Evolutionary conservation across 1,140 invertebrate genomes (phyloP).

Genomic region (Conus betulinus): DNA sequence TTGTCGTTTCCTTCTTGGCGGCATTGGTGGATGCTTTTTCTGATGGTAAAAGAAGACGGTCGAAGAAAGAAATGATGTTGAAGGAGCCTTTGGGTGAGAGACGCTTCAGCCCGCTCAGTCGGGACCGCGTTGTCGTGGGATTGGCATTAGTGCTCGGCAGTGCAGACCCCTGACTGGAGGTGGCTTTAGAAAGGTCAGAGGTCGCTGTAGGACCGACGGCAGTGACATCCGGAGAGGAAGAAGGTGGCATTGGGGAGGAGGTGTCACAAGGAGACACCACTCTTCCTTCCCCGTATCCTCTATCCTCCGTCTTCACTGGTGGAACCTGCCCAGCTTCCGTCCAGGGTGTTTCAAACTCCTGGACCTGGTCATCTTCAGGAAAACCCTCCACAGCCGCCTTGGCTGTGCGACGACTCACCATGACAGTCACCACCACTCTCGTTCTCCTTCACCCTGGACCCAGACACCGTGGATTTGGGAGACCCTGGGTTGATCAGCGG

Average conservation of each 20-base stretch:
- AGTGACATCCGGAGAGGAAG: neutral
- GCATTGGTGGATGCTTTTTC: slow-evolving; percentile 12
- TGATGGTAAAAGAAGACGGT: slow-evolving; percentile 47
- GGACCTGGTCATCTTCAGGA: slow-evolving; percentile 8
- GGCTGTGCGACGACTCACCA: neutral
- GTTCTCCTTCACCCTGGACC: neutral
- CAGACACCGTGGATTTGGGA: neutral
- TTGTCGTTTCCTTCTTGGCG: neutral
- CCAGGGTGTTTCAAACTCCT: neutral
- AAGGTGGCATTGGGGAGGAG: neutral
- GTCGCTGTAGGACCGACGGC: neutral
- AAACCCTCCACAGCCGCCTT: slow-evolving; percentile 16
- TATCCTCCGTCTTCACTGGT: slow-evolving; percentile 16
- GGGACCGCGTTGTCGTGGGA: neutral
- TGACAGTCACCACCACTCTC: neutral
- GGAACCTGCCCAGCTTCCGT: neutral
- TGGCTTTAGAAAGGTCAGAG: neutral
- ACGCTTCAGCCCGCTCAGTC: slow-evolving; percentile 28
- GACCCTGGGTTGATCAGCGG: slow-evolving; percentile 33
- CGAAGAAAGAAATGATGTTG: slow-evolving; percentile 49
- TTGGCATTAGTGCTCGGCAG: neutral
- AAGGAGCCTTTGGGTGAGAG: slow-evolving; percentile 40
- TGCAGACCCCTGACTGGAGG: neutral
- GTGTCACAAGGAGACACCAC: slow-evolving; percentile 33
- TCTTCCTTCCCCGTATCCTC: slow-evolving; percentile 24